Conservation (phyloP, 2,113 vertebrate genomes). For the Prietella phreatophila region DNA sequence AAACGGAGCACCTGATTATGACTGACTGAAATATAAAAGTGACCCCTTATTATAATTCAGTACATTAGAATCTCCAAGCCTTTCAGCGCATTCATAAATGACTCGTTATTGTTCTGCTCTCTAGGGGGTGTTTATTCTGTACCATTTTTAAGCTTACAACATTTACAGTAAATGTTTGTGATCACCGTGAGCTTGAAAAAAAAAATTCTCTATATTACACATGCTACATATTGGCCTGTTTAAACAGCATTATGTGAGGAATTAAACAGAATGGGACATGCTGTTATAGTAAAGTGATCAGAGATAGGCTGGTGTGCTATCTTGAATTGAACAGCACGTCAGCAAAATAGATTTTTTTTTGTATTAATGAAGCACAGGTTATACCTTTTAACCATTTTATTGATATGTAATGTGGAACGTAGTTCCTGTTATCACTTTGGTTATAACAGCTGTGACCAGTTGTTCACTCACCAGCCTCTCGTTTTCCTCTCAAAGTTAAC, state of each 20-base stretch:
- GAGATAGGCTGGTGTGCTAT: background rate
- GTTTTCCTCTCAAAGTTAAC: background rate
- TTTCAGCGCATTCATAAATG: background rate
- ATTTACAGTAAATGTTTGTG: background rate
- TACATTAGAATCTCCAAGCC: background rate
- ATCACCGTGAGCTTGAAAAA: background rate
- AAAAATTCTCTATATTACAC: background rate
- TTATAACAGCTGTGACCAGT: background rate
- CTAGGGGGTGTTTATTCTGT: background rate
- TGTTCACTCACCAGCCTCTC: background rate
- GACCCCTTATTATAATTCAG: background rate
- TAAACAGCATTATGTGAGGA: background rate
- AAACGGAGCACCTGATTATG: slow-evolving; percentile 53
- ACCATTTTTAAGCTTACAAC: background rate
- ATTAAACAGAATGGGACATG: background rate
- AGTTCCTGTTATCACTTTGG: background rate
- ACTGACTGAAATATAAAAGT: background rate
- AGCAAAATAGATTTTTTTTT: background rate
- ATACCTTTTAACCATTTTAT: background rate
- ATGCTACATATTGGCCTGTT: background rate
- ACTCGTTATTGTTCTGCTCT: background rate
- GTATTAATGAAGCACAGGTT: background rate
- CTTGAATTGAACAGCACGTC: background rate
- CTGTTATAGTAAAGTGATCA: background rate
- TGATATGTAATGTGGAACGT: background rate